Base-by-base conservation (phyloP, 2,888 invertebrate genomes). In the Notodonta dromedarius region DNA sequence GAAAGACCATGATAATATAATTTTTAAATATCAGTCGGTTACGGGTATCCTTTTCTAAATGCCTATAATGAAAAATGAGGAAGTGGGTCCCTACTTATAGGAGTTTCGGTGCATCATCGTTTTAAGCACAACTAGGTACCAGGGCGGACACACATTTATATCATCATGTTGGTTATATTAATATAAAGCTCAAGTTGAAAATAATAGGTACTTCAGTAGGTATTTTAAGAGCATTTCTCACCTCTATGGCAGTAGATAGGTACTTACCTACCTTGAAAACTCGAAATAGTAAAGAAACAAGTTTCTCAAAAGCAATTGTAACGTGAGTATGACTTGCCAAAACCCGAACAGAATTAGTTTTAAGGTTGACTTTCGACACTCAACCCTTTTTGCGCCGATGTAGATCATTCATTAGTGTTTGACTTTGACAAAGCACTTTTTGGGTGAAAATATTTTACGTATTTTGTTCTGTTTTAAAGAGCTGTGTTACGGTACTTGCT, bases 301-400 rank as follows among this genome's bases (percentile, higher is more conserved):
- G 35, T 59, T 66, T 63, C 62, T 71, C 54, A 62, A 77, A 75
- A 77, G 67, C 74, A 66, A 79, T 79, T 79, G 79, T 79, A 54
- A 64, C 52, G 62, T 76, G 69, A 63, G 69, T 71, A 66, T 84
- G 84, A 84, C 74, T 84, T 65, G 80, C 73, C 51, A 63, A 73
- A 76, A 72, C 62, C 70, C 58, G 6, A 61, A 63, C 67, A 75
- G 67, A 74, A 73, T 76, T 76, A 70, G 70, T 74, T 73, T 68
- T 66, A 67, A 76, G 61, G 70, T 74, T 79, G 70, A 65, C 73
- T 71, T 70, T 71, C 69, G 55, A 70, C 70, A 71, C 68, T 75
- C 70, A 80, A 79, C 78, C 78, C 79, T 78, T 76, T 59, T 44
- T 62, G 52, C 65, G 59, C 56, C 58, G 59, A 55, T 16, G 66